phyloP scores from a whole-genome alignment of 2,888 invertebrate species.

The Brachynemurus nebulosus region DNA sequence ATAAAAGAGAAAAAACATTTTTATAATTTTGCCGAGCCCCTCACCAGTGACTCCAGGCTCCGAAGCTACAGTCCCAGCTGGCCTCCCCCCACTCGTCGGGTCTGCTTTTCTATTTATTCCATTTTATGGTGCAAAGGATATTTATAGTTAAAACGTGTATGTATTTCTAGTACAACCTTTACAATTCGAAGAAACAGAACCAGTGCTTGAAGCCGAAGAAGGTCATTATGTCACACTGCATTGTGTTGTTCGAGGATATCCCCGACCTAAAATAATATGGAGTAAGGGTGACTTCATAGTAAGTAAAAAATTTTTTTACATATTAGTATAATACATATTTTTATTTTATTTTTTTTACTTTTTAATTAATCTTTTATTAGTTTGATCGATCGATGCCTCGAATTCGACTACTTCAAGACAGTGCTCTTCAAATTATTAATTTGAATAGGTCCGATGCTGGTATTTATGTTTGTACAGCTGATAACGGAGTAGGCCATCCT shows the following conservation, averaged over 20 bases:
- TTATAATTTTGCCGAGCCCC: too few species aligned
- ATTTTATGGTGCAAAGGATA: background rate
- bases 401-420: conserved; percentile 54
- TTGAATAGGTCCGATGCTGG: conserved; percentile 70
- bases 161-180: conserved; percentile 31
- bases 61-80: too few species aligned
- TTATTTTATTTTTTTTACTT: background rate
- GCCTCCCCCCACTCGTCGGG: too few species aligned
- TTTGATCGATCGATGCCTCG: conserved; percentile 60
- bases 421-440: conserved; percentile 70
- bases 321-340: background rate
- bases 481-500: conserved; percentile 60
- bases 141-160: background rate
- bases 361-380: conserved; percentile 29
- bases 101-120: too few species aligned
- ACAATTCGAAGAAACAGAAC: conserved; percentile 32
- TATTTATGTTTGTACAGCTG: conserved; percentile 71
- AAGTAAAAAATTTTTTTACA: conserved; percentile 22
- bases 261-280: conserved; percentile 67
- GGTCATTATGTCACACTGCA: conserved; percentile 59
- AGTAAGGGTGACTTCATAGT: conserved; percentile 56
- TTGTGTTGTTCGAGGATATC: conserved; percentile 64
- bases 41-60: too few species aligned
- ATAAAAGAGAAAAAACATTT: too few species aligned
- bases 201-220: conserved; percentile 49